A percentile compares a stretch with the other conserved stretches of the same genome.
Evolutionary conservation across 2,113 vertebrate genomes (phyloP).

Genomic region (Mastomys natalensis): DNA sequence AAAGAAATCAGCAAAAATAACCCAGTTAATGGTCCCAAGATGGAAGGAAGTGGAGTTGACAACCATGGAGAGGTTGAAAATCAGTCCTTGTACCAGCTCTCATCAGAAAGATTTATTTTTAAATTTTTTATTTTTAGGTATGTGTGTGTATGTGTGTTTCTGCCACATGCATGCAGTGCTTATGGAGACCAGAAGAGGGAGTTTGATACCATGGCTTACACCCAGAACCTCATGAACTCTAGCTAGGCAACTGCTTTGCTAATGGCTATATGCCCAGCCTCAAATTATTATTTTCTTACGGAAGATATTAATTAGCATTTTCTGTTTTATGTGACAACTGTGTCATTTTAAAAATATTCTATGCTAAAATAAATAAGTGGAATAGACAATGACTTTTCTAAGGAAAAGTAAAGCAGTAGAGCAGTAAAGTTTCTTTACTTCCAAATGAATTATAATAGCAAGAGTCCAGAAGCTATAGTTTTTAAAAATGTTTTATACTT

Average conservation of each 20-base stretch:
- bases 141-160: background rate
- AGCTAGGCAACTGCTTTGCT: background rate
- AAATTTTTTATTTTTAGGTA: background rate
- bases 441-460: background rate
- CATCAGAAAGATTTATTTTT: too few relatives aligned
- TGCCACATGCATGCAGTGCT: background rate
- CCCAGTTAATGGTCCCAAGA: too few relatives aligned
- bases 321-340: slow-evolving; percentile 1
- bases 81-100: too few relatives aligned
- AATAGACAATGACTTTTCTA: slow-evolving; percentile 23
- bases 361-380: slow-evolving; percentile 21
- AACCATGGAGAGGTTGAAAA: too few relatives aligned
- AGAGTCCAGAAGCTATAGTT: background rate
- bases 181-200: background rate
- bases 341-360: background rate
- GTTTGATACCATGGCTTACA: background rate
- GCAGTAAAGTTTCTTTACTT: background rate
- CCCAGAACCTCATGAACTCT: background rate
- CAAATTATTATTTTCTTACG: slow-evolving; percentile 32
- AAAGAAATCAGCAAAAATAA: too few relatives aligned
- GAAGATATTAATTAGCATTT: background rate
- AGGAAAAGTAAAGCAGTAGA: slow-evolving; percentile 17
- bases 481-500: background rate
- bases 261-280: background rate
- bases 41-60: too few relatives aligned